Conservation (phyloP, 2,888 invertebrate genomes). For the Slavum lentiscoides region DNA sequence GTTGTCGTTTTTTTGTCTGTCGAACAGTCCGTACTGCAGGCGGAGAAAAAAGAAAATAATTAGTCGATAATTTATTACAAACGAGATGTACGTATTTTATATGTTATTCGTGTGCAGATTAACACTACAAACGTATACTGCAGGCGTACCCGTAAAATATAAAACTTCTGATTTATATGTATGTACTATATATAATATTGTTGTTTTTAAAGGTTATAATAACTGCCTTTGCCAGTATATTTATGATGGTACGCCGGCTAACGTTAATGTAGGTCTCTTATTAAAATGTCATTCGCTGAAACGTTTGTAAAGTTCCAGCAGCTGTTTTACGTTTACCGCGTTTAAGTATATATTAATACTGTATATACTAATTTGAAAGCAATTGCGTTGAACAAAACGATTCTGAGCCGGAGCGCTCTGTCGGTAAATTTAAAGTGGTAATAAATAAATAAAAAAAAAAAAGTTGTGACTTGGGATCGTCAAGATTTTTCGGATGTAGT, state of each 20-base stretch:
- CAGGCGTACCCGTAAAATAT: background rate
- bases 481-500: too few relatives aligned
- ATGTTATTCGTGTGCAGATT: too few relatives aligned
- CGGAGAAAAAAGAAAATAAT: background rate
- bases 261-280: background rate
- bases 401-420: too few relatives aligned
- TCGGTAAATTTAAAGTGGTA: too few relatives aligned
- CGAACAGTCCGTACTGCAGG: constrained; percentile 24
- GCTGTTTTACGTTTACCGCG: too few relatives aligned
- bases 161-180: background rate
- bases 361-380: too few relatives aligned
- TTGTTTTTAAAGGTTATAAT: constrained; percentile 4
- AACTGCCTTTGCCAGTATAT: background rate
- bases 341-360: too few relatives aligned
- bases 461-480: too few relatives aligned
- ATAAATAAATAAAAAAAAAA: too few relatives aligned
- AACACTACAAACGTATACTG: too few relatives aligned
- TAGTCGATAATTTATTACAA: background rate
- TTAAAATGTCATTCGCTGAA: constrained; percentile 11
- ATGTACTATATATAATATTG: background rate
- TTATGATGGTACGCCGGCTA: background rate
- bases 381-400: too few relatives aligned
- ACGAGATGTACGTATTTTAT: background rate
- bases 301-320: background rate
- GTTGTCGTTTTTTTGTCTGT: constrained; percentile 23